These are phyloP conservation scores for Xestia ashworthii DNA, from an alignment of 2,888 invertebrate species.

Conservation along the genomic window DNA sequence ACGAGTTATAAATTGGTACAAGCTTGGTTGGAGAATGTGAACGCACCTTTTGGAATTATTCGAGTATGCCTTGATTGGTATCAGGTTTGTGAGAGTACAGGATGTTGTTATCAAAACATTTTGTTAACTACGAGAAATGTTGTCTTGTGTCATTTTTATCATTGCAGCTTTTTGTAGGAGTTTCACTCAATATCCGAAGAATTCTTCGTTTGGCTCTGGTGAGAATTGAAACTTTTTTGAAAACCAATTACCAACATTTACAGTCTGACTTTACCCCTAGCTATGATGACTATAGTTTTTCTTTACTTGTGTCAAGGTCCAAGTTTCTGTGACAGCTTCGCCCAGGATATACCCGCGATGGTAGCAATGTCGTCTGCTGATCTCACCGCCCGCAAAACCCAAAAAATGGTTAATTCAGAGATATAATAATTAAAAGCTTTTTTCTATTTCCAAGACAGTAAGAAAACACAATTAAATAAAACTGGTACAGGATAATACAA, in stretches of 20 bases:
- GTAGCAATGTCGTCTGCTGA: too few relatives aligned
- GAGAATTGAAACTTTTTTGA: not conserved
- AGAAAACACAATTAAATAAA: too few relatives aligned
- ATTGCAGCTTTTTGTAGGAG: not conserved
- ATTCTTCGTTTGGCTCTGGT: not conserved
- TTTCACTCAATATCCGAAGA: not conserved
- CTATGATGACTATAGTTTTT: not conserved
- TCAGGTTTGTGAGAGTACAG: conserved; percentile 50
- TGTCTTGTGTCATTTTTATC: not conserved
- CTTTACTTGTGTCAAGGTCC: not conserved
- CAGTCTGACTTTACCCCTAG: not conserved
- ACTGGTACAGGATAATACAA: too few relatives aligned
- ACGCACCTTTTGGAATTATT: conserved; percentile 48
- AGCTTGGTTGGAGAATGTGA: conserved; percentile 31
- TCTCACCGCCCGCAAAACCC: not conserved
- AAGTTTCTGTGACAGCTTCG: not conserved
- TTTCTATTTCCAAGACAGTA: too few relatives aligned
- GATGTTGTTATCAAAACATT: conserved; percentile 41
- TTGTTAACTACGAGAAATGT: not conserved
- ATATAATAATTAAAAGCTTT: not conserved
- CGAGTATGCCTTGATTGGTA: conserved; percentile 43
- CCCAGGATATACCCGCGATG: not conserved
- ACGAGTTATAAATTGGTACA: conserved; percentile 38
- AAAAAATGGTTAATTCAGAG: not conserved
- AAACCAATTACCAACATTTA: not conserved